Conservation (phyloP, 2,797 vertebrate species). For the Acestrorhynchus altus region DNA sequence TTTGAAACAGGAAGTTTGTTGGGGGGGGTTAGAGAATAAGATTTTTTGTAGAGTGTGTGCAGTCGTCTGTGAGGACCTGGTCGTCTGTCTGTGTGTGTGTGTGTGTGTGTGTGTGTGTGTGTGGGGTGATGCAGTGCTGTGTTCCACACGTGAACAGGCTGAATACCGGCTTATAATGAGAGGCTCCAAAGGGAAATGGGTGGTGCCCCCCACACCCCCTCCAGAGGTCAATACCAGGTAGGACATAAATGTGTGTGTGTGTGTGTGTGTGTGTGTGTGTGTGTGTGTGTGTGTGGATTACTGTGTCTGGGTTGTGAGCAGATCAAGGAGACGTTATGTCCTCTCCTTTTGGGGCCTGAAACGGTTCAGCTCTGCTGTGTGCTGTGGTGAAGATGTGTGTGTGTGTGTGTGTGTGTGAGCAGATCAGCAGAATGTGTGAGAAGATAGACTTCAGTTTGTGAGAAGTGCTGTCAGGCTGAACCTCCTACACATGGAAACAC, state of each 20-base stretch:
- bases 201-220: conserved; percentile 61
- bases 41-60: conserved; percentile 11
- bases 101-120: background rate
- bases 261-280: background rate
- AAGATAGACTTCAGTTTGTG: background rate
- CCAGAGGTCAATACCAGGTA: conserved; percentile 46
- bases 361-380: background rate
- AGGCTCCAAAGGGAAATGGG: conserved; percentile 58
- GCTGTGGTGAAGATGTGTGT: too few species aligned
- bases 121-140: background rate
- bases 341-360: background rate
- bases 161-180: conserved; percentile 36
- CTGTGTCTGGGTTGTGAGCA: background rate
- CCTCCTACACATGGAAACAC: conserved; percentile 3
- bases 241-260: background rate
- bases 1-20: conserved; percentile 60
- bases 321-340: background rate
- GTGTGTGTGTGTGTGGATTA: background rate
- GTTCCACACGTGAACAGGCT: background rate
- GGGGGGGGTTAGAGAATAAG: conserved; percentile 44
- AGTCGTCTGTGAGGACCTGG: background rate
- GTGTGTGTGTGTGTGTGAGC: too few species aligned
- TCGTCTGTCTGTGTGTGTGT: background rate
- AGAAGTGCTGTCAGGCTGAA: background rate
- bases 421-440: too few species aligned